These are phyloP conservation scores for Oreamnos americanus DNA, from an alignment of 2,113 vertebrate genomes.

Conservation along the genomic window DNA sequence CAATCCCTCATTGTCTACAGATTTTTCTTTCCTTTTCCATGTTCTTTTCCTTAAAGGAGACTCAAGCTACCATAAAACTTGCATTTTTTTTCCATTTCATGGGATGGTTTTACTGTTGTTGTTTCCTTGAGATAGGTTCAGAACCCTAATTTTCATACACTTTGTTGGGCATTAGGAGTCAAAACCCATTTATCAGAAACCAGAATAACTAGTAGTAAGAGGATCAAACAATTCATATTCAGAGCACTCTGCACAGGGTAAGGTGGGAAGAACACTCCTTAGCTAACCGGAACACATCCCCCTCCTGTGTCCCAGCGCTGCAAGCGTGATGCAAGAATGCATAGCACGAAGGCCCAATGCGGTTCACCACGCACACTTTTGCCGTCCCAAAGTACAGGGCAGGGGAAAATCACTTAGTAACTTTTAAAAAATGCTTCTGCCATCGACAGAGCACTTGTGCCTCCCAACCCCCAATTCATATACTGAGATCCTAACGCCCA, in stretches of 20 bases:
- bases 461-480: neutral
- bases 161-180: neutral
- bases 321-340: neutral
- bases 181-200: neutral
- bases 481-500: neutral
- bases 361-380: neutral
- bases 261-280: neutral
- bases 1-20: neutral
- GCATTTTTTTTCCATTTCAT: neutral
- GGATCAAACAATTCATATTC: neutral
- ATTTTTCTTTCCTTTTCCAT: neutral
- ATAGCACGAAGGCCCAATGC: accelerated
- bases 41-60: neutral
- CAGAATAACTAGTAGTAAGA: neutral
- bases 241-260: neutral
- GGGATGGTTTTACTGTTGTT: neutral
- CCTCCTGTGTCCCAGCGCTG: neutral
- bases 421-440: neutral
- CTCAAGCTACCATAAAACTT: neutral
- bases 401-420: neutral
- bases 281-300: neutral
- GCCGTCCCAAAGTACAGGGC: neutral
- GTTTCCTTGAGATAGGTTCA: neutral
- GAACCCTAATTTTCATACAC: neutral
- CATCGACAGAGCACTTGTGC: neutral